Evolutionary conservation across 2,113 vertebrate species (phyloP).

Genomic region (Chaenocephalus aceratus): DNA sequence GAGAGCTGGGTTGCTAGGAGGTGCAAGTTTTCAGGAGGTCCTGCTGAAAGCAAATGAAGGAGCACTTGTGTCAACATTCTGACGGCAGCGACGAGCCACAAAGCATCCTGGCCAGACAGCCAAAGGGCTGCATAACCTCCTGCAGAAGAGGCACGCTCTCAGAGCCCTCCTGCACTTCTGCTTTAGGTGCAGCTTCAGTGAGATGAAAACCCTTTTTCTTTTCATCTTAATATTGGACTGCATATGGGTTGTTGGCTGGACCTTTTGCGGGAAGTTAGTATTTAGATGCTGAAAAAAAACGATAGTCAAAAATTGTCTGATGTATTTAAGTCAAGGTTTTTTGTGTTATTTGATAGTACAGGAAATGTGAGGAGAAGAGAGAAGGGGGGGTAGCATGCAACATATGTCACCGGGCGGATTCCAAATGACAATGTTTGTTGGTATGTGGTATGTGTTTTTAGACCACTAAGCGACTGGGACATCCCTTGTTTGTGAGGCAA

Average conservation of each 20-base stretch:
- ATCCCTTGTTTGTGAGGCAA: slow-evolving; percentile 15
- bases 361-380: slow-evolving; percentile 8
- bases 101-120: slow-evolving; percentile 55
- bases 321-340: neutral
- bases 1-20: slow-evolving; percentile 67
- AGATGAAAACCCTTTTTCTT: slow-evolving; percentile 18
- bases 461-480: neutral
- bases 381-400: neutral
- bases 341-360: neutral
- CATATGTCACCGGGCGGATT: neutral
- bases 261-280: neutral
- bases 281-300: neutral
- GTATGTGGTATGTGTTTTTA: neutral
- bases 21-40: slow-evolving; percentile 79
- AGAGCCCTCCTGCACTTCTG: slow-evolving; percentile 19
- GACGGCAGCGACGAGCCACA: slow-evolving; percentile 68
- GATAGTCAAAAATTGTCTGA: slow-evolving; percentile 10
- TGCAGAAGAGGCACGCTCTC: slow-evolving; percentile 30
- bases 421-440: neutral
- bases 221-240: neutral
- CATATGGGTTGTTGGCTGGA: neutral
- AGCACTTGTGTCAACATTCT: slow-evolving; percentile 79
- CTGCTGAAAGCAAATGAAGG: slow-evolving; percentile 82
- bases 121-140: slow-evolving; percentile 50
- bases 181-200: slow-evolving; percentile 42